Evolutionary conservation across 35 echinoderm and acorn worm species (phyloP), one percentile per base, ranked within the genome.

Genomic region (Stichopus chloronotus): DNA sequence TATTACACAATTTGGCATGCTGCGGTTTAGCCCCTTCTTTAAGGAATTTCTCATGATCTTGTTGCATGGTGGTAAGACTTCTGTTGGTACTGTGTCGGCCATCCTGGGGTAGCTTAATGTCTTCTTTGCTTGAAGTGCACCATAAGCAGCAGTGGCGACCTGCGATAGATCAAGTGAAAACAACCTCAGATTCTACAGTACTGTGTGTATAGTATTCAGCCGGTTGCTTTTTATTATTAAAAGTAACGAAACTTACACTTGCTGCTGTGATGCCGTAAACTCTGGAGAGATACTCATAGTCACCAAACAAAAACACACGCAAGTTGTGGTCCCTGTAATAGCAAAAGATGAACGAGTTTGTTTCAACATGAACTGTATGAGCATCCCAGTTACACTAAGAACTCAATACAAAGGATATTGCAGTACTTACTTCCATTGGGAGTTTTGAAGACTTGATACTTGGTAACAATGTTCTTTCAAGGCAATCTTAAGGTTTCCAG

Each of bases 211-310:
- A 17, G 17, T 65, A 4, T 10, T 65, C 5, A 52, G 22, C 7
- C 10, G n/a, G 54, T 19, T 19, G n/a, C 4, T 19, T 25, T 20
- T 53, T 53, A 87, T 86, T 43, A 53, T 7, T 16, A 54, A 9
- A 14, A 10, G 30, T 82, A 16, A 25, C 30, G 8, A 54, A 8
- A 9, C 57, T 69, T 91, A 91, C 93, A 81, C 72, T 81, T 68
- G 93, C 72, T 84, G 88, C 93, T n/a, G 87, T 78, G n/a, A 94
- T 30, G 17, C 93, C 93, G 69, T 94, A 94, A 76, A 91, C 91
- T 69, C 56, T 82, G 57, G 54, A 79, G 4, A 91, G 77, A 52
- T 83, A 94, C 54, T 94, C 87, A 55, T 94, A 94, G 52, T 94
- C 93, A 19, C 93, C 87, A 84, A 94, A 94, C 5, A 25, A 54